Percentiles rank a stretch among this genome's conserved stretches.
phyloP scores from a whole-genome alignment of 2,113 vertebrate genomes.

The Diadophis punctatus region DNA sequence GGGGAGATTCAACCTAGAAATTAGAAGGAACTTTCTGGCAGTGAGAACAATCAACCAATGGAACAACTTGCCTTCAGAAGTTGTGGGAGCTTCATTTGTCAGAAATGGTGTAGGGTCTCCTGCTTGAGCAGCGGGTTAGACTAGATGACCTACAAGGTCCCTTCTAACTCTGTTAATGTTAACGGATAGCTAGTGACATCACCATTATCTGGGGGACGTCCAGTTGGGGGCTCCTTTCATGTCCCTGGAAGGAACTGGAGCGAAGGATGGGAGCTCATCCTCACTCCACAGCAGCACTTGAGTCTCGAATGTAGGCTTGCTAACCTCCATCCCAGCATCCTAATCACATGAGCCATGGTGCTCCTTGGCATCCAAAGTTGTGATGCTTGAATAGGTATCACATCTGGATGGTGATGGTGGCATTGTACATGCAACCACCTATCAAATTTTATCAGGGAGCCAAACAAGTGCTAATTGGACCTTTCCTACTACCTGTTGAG shows the following conservation, averaged over 20 bases:
- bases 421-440: background rate
- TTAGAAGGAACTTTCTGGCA: no score
- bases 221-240: background rate
- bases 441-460: background rate
- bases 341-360: background rate
- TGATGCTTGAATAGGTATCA: background rate
- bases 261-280: background rate
- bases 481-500: slow-evolving; percentile 14
- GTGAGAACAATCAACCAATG: no score
- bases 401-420: background rate
- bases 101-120: no score
- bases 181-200: background rate
- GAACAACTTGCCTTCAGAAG: no score
- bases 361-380: background rate
- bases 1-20: no score
- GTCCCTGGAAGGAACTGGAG: background rate
- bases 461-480: background rate
- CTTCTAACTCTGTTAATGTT: no score
- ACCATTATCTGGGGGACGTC: background rate
- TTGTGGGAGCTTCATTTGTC: no score
- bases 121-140: no score
- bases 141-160: no score
- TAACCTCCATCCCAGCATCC: background rate
- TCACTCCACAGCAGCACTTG: background rate
- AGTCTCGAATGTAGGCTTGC: rapidly evolving